Base-by-base conservation (phyloP, 2,797 vertebrate species). In the Cuculus canorus region DNA sequence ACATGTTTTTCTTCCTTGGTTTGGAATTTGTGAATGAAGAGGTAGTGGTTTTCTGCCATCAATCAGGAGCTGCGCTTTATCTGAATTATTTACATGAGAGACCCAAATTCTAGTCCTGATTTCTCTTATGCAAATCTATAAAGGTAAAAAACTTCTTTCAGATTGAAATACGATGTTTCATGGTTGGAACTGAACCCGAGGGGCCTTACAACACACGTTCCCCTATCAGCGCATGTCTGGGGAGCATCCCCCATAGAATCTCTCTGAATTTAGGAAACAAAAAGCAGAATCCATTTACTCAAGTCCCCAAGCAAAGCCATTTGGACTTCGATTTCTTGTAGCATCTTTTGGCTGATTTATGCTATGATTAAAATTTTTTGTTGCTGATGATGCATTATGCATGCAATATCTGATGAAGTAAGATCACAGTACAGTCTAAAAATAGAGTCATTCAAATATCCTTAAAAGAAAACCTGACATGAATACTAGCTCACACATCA, bases 391-490 rank as follows among this genome's bases (percentile, higher is more conserved):
- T 96, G 66, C 72, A 96, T 95, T 93, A 97, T 96, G 89, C 81
- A 95, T 94, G 95, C 85, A 83, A 75, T 82, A 92, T 75, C 78
- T 96, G 86, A 92, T 94, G 91, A 94, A 96, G 64, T 84, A 95
- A 92, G 86, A 95, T 93, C 96, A 91, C 95, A 95, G 94, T 90
- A 47, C 87, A 85, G 57, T 72, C 92, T 95, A 95, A 95, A 96
- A 95, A 96, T 95, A 94, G 86, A 88, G 75, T 65, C 50, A 95
- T 96, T 97, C 93, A 96, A 95, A 82, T 87, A 81, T 82, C 81
- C 83, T 95, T 96, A 95, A 94, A 94, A 95, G 90, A 93, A 91
- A 96, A 85, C 84, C 90, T 95, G 95, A 93, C 86, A 91, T 72
- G 96, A 95, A 96, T 94, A 48, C 66, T 17, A 81, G 86, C 81